phyloP scores from a whole-genome alignment of 2,113 vertebrate species.

The Phaethon lepturus region DNA sequence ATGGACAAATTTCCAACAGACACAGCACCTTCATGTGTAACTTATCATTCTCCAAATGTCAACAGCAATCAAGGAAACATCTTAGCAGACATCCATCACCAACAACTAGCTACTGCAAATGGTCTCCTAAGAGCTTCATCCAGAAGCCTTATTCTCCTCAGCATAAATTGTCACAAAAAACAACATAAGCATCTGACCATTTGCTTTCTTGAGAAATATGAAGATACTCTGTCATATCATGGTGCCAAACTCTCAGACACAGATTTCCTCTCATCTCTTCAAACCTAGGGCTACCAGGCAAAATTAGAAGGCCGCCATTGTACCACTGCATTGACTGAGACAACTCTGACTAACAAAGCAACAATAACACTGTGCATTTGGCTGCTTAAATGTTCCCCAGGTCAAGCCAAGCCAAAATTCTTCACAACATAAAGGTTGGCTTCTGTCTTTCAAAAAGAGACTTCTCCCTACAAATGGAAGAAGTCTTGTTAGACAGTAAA shows the following conservation, averaged over 20 bases:
- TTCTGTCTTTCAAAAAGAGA: neutral
- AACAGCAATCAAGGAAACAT: neutral
- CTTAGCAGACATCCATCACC: neutral
- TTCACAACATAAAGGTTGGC: neutral
- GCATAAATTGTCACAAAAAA: neutral
- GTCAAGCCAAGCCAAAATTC: neutral
- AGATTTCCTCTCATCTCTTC: neutral
- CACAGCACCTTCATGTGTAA: neutral
- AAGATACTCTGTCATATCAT: neutral
- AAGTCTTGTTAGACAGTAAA: neutral
- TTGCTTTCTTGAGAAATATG: neutral
- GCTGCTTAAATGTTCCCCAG: neutral
- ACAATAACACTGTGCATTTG: neutral
- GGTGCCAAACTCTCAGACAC: neutral
- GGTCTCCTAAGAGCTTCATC: neutral
- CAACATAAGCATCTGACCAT: neutral
- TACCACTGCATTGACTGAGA: neutral
- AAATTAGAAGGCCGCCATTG: neutral
- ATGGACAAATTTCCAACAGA: neutral
- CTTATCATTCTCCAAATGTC: neutral
- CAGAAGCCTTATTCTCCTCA: neutral
- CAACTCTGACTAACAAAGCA: neutral
- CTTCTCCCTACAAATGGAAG: accelerated
- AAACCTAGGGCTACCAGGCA: neutral
- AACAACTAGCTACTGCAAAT: neutral